phyloP scores from a whole-genome alignment of 2,888 invertebrate genomes.

The Patella caerulea region DNA sequence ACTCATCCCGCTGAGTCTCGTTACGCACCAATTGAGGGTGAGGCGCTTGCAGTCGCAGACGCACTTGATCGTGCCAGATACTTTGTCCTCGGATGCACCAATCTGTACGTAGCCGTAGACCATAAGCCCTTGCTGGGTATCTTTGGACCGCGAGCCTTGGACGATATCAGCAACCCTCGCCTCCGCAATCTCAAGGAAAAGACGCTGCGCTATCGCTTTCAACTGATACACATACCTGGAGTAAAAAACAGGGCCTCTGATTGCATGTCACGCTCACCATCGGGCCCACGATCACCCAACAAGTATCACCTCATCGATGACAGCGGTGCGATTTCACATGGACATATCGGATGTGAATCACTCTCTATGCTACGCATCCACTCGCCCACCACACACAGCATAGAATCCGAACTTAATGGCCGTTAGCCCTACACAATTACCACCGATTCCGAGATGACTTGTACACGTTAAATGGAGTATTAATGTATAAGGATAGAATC shows the following conservation, averaged over 20 bases:
- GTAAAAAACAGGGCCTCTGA: too few species aligned
- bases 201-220: conserved; percentile 37
- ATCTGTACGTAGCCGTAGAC: conserved; percentile 38
- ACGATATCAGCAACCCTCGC: conserved; percentile 37
- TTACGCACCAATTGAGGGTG: conserved; percentile 14
- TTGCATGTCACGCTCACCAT: conserved; percentile 29
- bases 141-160: conserved; percentile 31
- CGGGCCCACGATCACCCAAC: neutral
- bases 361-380: neutral
- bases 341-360: neutral
- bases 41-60: conserved; percentile 36
- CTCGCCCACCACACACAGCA: neutral
- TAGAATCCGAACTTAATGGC: neutral
- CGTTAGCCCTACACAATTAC: conserved; percentile 20
- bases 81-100: conserved; percentile 29
- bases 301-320: neutral
- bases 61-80: conserved; percentile 32
- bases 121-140: conserved; percentile 37
- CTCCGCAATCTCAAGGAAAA: conserved; percentile 48
- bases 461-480: conserved; percentile 30
- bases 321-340: neutral
- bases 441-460: conserved; percentile 27
- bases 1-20: conserved; percentile 31
- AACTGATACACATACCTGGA: conserved; percentile 21
- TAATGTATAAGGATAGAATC: conserved; percentile 41